A percentile compares a stretch with the other conserved stretches of the same genome.
These are phyloP conservation scores for Galerucella nymphaeae DNA, from an alignment of 2,888 invertebrate genomes.

Conservation along the genomic window DNA sequence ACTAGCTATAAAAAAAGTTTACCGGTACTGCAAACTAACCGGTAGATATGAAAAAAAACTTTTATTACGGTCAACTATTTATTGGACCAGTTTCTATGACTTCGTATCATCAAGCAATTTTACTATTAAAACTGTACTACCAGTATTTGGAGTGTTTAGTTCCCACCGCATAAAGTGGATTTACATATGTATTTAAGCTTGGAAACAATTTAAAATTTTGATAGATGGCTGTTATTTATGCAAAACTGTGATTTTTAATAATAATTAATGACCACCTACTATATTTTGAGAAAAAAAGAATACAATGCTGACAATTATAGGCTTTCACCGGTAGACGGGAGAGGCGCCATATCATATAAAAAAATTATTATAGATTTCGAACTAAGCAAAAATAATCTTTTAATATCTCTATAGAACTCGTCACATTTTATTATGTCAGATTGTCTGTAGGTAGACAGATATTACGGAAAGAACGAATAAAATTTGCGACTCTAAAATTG, in stretches of 20 bases:
- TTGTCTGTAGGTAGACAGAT: no score
- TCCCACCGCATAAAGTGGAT: neutral
- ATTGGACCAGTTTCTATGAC: neutral
- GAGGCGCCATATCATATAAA: neutral
- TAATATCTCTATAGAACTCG: no score
- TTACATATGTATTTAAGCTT: neutral
- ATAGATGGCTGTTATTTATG: neutral
- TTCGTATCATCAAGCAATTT: neutral
- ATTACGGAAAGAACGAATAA: no score
- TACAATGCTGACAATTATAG: slow-evolving; percentile 19
- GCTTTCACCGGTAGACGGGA: slow-evolving; percentile 7
- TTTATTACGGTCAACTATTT: neutral
- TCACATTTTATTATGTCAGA: no score
- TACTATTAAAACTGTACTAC: neutral
- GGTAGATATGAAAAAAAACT: neutral
- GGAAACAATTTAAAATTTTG: neutral
- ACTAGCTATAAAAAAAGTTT: no score
- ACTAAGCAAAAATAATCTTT: no score
- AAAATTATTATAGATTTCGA: no score
- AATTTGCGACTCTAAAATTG: no score
- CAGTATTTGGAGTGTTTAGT: neutral
- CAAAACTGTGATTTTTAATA: no score
- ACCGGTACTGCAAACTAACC: no score
- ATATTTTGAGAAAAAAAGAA: neutral
- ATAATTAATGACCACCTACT: neutral